Conservation (phyloP, 2,888 invertebrate species). For the Drosophila antonietae region DNA sequence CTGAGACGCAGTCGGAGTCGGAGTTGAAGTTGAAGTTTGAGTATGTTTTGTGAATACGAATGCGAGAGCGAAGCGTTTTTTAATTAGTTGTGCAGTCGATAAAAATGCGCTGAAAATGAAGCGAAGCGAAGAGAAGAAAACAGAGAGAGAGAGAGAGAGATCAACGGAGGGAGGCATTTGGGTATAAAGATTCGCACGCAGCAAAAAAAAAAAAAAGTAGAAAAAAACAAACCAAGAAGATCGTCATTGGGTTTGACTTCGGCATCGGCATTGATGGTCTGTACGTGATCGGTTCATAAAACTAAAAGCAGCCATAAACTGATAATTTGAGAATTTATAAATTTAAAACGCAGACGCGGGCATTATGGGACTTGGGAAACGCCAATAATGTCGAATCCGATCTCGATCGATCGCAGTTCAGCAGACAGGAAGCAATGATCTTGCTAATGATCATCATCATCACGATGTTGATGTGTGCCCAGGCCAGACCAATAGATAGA, state of each 20-base stretch:
- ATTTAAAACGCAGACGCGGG: conserved; percentile 70
- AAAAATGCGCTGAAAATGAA: conserved; percentile 72
- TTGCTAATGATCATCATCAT: conserved; percentile 32
- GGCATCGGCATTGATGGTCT: conserved; percentile 57
- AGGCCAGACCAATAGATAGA: conserved; percentile 13
- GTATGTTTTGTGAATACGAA: conserved; percentile 36
- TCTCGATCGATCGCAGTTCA: conserved; percentile 43
- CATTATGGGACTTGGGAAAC: conserved; percentile 47
- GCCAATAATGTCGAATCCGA: conserved; percentile 38
- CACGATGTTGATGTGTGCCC: conserved; percentile 29
- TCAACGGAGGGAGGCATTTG: conserved; percentile 7
- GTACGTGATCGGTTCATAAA: conserved; percentile 82
- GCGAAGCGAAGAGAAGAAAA: conserved; percentile 27
- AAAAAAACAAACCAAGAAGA: conserved; percentile 12
- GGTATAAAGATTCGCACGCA: conserved; percentile 73
- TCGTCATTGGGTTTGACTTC: conserved; percentile 39
- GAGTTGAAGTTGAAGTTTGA: not conserved
- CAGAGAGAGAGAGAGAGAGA: not conserved
- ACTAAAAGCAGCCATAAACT: conserved; percentile 79
- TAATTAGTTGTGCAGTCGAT: conserved; percentile 79
- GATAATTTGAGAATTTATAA: conserved; percentile 80
- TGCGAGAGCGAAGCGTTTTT: conserved; percentile 66
- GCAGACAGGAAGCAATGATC: conserved; percentile 62
- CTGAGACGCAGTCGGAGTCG: not conserved
- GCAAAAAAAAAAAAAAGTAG: not conserved